These are phyloP conservation scores for Formica selysi DNA, from an alignment of 1,140 invertebrate species.

Conservation along the genomic window DNA sequence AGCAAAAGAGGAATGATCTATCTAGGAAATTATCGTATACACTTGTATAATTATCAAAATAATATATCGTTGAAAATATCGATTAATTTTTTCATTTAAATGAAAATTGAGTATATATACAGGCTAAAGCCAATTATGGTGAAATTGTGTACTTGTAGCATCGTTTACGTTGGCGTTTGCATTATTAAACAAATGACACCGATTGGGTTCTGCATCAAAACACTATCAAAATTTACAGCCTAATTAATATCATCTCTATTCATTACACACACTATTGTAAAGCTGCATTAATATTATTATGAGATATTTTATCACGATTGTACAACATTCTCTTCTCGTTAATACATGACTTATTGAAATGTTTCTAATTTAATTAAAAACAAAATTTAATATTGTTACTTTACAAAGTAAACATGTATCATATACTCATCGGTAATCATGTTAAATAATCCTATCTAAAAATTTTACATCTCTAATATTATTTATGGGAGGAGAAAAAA, in stretches of 20 bases:
- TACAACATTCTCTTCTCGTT: not conserved
- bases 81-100: not conserved
- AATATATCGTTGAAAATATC: slow-evolving; percentile 2
- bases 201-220: slow-evolving; percentile 32
- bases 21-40: slow-evolving; percentile 3
- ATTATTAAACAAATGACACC: slow-evolving; percentile 53
- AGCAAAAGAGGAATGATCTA: not conserved
- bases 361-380: slow-evolving; percentile 23
- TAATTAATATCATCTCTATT: slow-evolving; percentile 33
- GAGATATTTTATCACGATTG: slow-evolving; percentile 17
- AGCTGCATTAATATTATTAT: slow-evolving; percentile 3
- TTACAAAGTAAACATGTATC: not conserved
- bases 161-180: slow-evolving; percentile 1
- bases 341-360: not conserved
- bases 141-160: not conserved
- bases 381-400: slow-evolving; percentile 5
- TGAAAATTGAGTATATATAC: slow-evolving; percentile 1
- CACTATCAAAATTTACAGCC: slow-evolving; percentile 23
- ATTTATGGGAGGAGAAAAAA: not conserved
- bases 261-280: not conserved
- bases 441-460: not conserved
- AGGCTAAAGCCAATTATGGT: slow-evolving; percentile 6
- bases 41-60: not conserved
- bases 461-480: not conserved
- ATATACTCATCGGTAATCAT: not conserved